phyloP scores from a whole-genome alignment of 2,888 invertebrate species.

The Bibio marci region DNA sequence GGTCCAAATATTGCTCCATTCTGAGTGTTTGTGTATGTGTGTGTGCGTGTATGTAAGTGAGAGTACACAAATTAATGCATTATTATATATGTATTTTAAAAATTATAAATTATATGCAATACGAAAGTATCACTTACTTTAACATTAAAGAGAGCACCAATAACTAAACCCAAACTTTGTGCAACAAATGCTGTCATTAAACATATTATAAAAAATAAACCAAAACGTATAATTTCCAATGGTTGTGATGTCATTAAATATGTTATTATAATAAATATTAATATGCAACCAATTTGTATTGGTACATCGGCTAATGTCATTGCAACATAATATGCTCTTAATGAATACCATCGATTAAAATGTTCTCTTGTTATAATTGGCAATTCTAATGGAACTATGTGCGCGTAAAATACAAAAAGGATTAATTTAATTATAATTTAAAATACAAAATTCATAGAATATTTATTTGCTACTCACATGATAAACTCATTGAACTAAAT shows the following conservation, averaged over 20 bases:
- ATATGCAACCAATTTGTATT: slow-evolving; percentile 57
- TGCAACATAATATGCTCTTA: slow-evolving; percentile 66
- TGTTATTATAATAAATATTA: slow-evolving; percentile 57
- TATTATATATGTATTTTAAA: background rate
- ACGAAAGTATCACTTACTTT: slow-evolving; percentile 36
- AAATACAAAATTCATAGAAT: no score
- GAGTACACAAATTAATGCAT: slow-evolving; percentile 13
- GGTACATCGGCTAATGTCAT: slow-evolving; percentile 67
- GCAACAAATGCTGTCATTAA: slow-evolving; percentile 67
- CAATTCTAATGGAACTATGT: slow-evolving; percentile 64
- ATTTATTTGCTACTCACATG: slow-evolving; percentile 80
- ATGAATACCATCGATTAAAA: slow-evolving; percentile 79
- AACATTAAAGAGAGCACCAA: slow-evolving; percentile 65
- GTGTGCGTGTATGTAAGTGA: no score
- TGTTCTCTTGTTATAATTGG: slow-evolving; percentile 66
- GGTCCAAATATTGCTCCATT: slow-evolving; percentile 82
- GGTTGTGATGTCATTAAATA: slow-evolving; percentile 83
- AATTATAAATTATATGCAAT: background rate
- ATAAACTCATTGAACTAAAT: slow-evolving; percentile 75
- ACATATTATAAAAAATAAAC: slow-evolving; percentile 51
- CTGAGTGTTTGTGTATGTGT: slow-evolving; percentile 36
- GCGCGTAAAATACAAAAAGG: no score
- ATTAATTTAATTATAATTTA: no score
- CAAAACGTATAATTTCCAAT: slow-evolving; percentile 50
- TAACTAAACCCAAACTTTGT: slow-evolving; percentile 68